Evolutionary conservation across 1,140 invertebrate species (phyloP).

Genomic region (Drosophila nikananu): DNA sequence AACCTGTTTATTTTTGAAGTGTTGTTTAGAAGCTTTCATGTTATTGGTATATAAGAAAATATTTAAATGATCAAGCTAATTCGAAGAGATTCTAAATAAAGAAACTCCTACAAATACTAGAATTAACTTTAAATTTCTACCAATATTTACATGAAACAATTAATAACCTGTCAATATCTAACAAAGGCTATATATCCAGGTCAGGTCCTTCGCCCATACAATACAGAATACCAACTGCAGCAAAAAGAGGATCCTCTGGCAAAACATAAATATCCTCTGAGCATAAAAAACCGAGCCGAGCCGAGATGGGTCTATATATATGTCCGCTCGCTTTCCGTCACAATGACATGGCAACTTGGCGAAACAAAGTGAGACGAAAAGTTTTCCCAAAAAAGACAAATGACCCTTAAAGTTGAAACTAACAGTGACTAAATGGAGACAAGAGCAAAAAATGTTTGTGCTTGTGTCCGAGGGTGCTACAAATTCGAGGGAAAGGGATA

Average conservation of each 20-base stretch:
- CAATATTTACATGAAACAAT: neutral
- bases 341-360: slow-evolving; percentile 75
- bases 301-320: slow-evolving; percentile 16
- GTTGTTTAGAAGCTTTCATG: neutral
- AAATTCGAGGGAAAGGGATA: neutral
- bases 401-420: slow-evolving; percentile 79
- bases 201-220: slow-evolving; percentile 10
- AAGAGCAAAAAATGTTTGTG: slow-evolving; percentile 56
- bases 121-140: neutral
- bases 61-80: neutral
- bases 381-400: slow-evolving; percentile 72
- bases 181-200: neutral
- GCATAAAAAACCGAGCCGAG: slow-evolving; percentile 26
- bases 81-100: neutral
- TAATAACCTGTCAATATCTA: neutral
- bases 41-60: neutral
- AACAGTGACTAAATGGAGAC: slow-evolving; percentile 82
- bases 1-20: neutral
- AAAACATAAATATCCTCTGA: slow-evolving; percentile 38
- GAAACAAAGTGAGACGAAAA: slow-evolving; percentile 80
- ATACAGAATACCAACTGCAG: neutral
- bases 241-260: neutral
- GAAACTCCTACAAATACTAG: neutral
- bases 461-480: slow-evolving; percentile 18
- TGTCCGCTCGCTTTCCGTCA: slow-evolving; percentile 32